Evolutionary conservation across 2,797 vertebrate species (phyloP), one percentile per base, ranked within the genome.

Genomic region (Enteromius thamalakanensis): DNA sequence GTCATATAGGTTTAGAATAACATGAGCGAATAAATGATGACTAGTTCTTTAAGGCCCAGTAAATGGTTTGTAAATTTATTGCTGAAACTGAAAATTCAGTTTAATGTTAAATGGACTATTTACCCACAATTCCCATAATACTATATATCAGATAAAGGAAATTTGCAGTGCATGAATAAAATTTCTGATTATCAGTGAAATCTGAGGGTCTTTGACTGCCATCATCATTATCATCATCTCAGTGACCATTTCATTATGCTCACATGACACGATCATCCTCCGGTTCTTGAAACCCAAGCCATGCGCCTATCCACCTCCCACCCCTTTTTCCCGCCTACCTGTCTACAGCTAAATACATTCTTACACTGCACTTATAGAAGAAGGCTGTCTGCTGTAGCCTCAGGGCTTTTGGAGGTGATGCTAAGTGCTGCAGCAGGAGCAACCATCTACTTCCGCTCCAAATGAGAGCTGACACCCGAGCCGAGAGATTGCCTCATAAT

Each of bases 391-490:
- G 84, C 77, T 68, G 70, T 87, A 86, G 89, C 89, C 87, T 65
- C 84, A 19, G 89, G 89, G 87, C 85, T 80, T 69, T 83, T 87
- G 84, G 83, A 83, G 82, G 76, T 84, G 86, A 86, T 86, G 84
- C 77, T 85, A 84, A 87, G 87, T 87, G 85, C 79, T 64, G 84
- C 53, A 86, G 86, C 81, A 86, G 85, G 83, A 83, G 85, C 86
- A 86, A 84, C 85, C 86, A 79, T 80, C 79, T 64, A 80, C 79
- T 87, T 86, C 86, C 84, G 77, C 77, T 83, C 84, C 86, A 86
- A 88, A 88, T 83, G 83, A 86, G 84, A 86, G 69, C 76, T 86
- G 86, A 88, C 86, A 90, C 87, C 84, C 87, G 81, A 87, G 86
- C 78, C 53, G 12, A 81, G 83, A 84, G 79, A 85, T 82, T 86